Evolutionary conservation across 2,888 invertebrate species (phyloP).

Genomic region (Rhynchonema sp.): DNA sequence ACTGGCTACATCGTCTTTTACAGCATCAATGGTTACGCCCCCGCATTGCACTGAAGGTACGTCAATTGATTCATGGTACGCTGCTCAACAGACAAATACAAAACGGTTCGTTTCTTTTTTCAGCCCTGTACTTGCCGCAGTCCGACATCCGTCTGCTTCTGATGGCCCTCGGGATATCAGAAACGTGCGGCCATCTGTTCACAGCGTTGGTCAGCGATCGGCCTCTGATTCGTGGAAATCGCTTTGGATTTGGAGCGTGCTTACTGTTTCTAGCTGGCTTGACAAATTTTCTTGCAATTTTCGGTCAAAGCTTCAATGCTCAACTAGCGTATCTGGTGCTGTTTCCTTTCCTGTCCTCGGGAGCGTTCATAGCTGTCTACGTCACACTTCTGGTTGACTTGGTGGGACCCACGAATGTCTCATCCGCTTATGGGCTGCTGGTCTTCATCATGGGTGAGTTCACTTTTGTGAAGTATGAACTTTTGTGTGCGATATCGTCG

Average conservation of each 20-base stretch:
- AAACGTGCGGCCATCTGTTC: slow-evolving; percentile 1
- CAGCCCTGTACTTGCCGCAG: too few species aligned
- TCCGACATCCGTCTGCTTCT: too few species aligned
- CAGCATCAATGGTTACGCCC: too few species aligned
- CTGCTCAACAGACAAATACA: too few species aligned
- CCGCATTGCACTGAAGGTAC: too few species aligned
- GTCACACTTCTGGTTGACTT: slow-evolving; percentile 1
- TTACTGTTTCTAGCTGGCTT: background rate
- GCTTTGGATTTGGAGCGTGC: background rate
- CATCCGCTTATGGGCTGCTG: slow-evolving; percentile 1
- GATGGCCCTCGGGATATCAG: background rate
- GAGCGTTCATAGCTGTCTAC: slow-evolving; percentile 1
- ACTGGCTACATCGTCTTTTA: background rate
- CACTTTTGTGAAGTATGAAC: background rate
- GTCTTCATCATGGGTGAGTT: slow-evolving; percentile 1
- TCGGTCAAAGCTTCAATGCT: background rate
- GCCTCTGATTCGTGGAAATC: background rate
- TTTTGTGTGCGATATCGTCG: background rate
- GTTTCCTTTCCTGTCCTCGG: background rate
- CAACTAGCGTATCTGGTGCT: background rate
- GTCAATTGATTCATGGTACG: too few species aligned
- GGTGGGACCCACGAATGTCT: background rate
- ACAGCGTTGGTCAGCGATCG: slow-evolving; percentile 2
- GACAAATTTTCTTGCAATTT: background rate
- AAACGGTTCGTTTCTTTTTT: too few species aligned